These are phyloP conservation scores for Nomada goodeniana DNA, from an alignment of 2,888 invertebrate genomes.

Conservation along the genomic window DNA sequence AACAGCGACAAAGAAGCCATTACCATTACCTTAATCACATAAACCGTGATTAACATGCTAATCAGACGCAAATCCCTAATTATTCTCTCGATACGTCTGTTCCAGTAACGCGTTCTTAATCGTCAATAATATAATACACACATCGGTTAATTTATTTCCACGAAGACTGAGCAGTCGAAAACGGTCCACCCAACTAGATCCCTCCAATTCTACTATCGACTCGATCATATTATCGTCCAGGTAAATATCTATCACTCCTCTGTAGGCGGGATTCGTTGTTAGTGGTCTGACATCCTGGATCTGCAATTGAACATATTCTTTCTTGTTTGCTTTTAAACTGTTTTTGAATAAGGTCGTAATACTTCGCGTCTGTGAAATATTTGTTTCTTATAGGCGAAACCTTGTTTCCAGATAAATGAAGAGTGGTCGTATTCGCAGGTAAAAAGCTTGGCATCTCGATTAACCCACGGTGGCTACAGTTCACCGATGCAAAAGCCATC, in stretches of 20 bases:
- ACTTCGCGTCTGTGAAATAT: not conserved
- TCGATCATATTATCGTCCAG: constrained; percentile 91
- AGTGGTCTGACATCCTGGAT: constrained; percentile 88
- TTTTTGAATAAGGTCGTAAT: not conserved
- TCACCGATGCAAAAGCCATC: constrained; percentile 89
- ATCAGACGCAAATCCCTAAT: constrained; percentile 14
- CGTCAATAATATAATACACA: constrained; percentile 78
- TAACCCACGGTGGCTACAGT: constrained; percentile 87
- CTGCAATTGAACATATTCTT: constrained; percentile 81
- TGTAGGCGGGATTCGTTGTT: constrained; percentile 88
- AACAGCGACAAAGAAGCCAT: constrained; percentile 63
- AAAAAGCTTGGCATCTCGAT: constrained; percentile 87
- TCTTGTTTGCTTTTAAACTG: not conserved
- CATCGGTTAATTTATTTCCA: constrained; percentile 90
- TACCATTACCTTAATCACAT: not conserved
- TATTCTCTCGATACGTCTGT: constrained; percentile 8
- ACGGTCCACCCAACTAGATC: constrained; percentile 91
- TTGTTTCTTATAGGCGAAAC: constrained; percentile 78
- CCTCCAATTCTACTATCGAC: constrained; percentile 89
- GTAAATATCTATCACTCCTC: constrained; percentile 89
- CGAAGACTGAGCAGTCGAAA: constrained; percentile 92
- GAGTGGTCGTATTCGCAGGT: constrained; percentile 88
- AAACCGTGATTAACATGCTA: constrained; percentile 22
- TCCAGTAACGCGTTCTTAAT: constrained; percentile 20
- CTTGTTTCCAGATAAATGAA: constrained; percentile 89